A percentile compares a stretch with the other conserved stretches of the same genome.
Evolutionary conservation across 2,113 vertebrate species (phyloP).

Genomic region (Scophthalmus maximus): DNA sequence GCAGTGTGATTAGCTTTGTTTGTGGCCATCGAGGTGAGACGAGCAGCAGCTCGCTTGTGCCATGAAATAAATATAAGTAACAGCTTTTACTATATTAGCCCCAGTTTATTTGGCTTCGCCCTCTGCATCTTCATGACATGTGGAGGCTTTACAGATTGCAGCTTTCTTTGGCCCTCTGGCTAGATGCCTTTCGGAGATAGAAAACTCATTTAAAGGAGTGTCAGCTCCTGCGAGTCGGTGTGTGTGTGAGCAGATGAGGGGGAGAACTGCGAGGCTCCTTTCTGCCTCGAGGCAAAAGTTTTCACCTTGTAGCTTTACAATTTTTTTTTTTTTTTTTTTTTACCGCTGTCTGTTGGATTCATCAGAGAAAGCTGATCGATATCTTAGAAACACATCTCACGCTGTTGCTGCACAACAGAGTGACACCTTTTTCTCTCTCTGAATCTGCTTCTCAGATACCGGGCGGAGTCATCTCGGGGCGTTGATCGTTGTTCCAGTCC

Average conservation of each 20-base stretch:
- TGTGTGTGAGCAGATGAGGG: not conserved
- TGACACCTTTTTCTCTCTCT: constrained; percentile 8
- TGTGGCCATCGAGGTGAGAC: not conserved
- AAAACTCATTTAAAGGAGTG: constrained; percentile 31
- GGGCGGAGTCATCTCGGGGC: constrained; percentile 5
- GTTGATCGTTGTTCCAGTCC: constrained; percentile 39
- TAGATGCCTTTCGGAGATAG: constrained; percentile 15
- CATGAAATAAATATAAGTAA: too few relatives aligned
- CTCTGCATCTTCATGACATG: constrained; percentile 20
- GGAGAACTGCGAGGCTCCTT: constrained; percentile 9
- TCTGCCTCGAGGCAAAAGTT: constrained; percentile 29
- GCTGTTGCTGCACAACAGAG: constrained; percentile 12
- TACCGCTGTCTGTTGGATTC: not conserved
- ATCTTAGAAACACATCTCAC: constrained; percentile 7
- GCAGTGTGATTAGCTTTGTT: not conserved
- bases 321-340: constrained; percentile 28
- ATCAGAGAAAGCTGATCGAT: constrained; percentile 23
- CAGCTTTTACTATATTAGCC: too few relatives aligned
- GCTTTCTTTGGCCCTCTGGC: constrained; percentile 27
- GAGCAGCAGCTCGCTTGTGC: too few relatives aligned
- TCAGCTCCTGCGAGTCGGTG: constrained; percentile 1
- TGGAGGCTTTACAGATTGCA: constrained; percentile 8
- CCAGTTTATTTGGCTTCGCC: constrained; percentile 5
- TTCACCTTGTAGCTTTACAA: constrained; percentile 15
- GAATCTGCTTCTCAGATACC: constrained; percentile 24